Evolutionary conservation across 1,140 invertebrate genomes (phyloP).

Genomic region (Trissolcus basalis): DNA sequence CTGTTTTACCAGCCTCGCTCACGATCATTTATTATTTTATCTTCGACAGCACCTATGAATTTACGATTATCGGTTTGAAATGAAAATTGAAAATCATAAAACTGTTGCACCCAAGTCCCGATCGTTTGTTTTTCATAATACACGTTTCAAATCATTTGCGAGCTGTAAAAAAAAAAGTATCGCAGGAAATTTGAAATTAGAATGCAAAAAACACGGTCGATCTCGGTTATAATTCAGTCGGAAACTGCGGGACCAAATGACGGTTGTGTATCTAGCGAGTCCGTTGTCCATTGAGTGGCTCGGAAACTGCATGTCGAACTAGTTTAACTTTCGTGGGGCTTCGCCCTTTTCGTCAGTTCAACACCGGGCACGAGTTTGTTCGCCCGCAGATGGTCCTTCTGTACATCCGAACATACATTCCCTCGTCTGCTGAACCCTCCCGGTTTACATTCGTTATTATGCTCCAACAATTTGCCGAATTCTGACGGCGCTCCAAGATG

Average conservation of each 20-base stretch:
- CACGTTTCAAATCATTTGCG: no score
- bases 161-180: no score
- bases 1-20: not conserved
- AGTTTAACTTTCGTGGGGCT: constrained; percentile 52
- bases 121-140: no score
- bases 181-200: not conserved
- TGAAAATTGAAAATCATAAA: not conserved
- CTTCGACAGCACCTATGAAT: not conserved
- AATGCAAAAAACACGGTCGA: no score
- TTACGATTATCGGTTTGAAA: not conserved
- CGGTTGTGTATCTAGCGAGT: constrained; percentile 11
- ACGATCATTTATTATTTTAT: no score
- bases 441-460: constrained; percentile 54
- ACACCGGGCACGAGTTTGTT: constrained; percentile 18
- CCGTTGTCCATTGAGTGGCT: constrained; percentile 43
- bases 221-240: not conserved
- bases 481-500: constrained; percentile 39
- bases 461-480: constrained; percentile 53
- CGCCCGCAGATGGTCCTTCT: constrained; percentile 50
- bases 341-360: constrained; percentile 43
- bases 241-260: not conserved
- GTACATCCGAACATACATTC: constrained; percentile 51
- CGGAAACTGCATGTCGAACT: constrained; percentile 44
- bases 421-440: constrained; percentile 29
- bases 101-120: no score